Percentiles rank a stretch among this genome's conserved stretches.
These are phyloP conservation scores for Halcyon smyrnensis DNA, from an alignment of 2,797 vertebrate species.

Conservation along the genomic window DNA sequence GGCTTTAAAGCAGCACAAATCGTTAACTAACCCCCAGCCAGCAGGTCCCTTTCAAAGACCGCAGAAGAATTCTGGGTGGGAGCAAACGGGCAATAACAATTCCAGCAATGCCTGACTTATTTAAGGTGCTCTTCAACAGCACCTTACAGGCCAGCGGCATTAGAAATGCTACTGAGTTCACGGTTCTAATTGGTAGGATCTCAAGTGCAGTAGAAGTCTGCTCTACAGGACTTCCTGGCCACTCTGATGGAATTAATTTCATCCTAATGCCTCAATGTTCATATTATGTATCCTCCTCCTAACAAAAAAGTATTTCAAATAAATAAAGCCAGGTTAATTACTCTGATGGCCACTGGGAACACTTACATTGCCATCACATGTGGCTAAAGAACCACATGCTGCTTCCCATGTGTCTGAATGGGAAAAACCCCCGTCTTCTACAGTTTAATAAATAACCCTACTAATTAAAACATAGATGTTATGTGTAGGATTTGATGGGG, in stretches of 20 bases:
- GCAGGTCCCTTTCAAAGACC: not conserved
- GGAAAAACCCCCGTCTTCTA: not conserved
- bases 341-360: not conserved
- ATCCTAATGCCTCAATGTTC: not conserved
- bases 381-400: not conserved
- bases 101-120: not conserved
- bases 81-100: not conserved
- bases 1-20: not conserved
- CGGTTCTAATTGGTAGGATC: not conserved
- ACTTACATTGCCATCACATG: not conserved
- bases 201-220: not conserved
- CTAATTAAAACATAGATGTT: not conserved
- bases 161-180: not conserved
- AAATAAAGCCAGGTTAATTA: constrained; percentile 69
- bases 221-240: not conserved
- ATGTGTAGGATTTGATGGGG: not conserved
- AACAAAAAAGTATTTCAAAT: constrained; percentile 16
- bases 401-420: not conserved
- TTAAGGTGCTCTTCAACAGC: not conserved
- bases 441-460: not conserved
- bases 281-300: not conserved
- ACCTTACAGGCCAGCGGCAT: not conserved
- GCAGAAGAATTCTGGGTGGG: not conserved
- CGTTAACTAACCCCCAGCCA: not conserved
- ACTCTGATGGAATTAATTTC: constrained; percentile 24